Base-by-base conservation (phyloP, 2,113 vertebrate species). In the Rhadina sibilatrix region DNA sequence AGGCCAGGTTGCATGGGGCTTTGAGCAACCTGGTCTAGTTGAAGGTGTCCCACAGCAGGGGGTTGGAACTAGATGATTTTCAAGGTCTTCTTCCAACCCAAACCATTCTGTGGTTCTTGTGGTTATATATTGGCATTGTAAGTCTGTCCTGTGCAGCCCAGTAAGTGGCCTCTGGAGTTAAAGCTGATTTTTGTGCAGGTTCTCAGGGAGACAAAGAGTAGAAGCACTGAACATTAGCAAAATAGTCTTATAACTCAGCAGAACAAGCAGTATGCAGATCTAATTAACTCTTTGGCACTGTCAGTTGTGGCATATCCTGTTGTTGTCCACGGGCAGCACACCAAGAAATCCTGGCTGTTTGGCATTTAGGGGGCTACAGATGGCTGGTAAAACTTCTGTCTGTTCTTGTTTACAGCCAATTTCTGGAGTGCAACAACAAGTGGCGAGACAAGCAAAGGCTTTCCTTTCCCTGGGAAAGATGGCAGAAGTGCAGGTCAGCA, bases 371-470 rank as follows among this genome's bases (percentile, higher is more conserved):
- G 71, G 60, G 83, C 76, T 64, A 83, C 64, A 92, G 79, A 96
- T 84, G 88, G 87, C 61, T 89, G 89, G 61, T 97, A 96, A 97
- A 97, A 97, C 89, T 97, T 96, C 92, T 97, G 94, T 96, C 94
- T 97, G 57, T 97, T 97, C 96, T 96, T 95, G 94, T 97, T 97
- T 98, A 89, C 98, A 99, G 99, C 98, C 99, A 86, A 98, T 99
- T 97, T 99, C 99, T 94, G 99, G 99, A 96, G 99, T 99, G 79
- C 99, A 99, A 97, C 99, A 99, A 97, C 99, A 99, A 98, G 99
- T 99, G 97, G 98, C 97, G 66, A 98, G 99, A 97, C 99, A 99
- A 97, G 98, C 99, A 30, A 98, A 98, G 90, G 99, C 99, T 52
- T 99, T 99, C 97, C 97, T 99, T 97, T 99, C 98, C 42, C 98